phyloP scores from a whole-genome alignment of 2,888 invertebrate genomes.

The Habrosyne pyritoides region DNA sequence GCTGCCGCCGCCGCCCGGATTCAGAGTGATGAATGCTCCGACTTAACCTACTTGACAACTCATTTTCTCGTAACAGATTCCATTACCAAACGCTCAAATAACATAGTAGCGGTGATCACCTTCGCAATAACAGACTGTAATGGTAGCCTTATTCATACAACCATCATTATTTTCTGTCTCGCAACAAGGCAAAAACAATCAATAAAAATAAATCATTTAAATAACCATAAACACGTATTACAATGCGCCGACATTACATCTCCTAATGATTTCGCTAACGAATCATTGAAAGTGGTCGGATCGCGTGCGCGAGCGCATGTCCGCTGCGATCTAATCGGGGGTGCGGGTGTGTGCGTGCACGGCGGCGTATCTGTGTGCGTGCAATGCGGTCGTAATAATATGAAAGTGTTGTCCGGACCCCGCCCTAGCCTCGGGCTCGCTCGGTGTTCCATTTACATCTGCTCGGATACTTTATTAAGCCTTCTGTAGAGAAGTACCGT shows the following conservation, averaged over 20 bases:
- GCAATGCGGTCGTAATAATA: conserved; percentile 76
- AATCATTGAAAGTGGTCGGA: conserved; percentile 82
- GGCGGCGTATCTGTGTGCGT: conserved; percentile 52
- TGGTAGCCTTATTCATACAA: conserved; percentile 77
- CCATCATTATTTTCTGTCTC: conserved; percentile 83
- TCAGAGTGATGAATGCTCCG: conserved; percentile 66
- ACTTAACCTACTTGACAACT: conserved; percentile 75
- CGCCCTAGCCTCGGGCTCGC: conserved; percentile 80
- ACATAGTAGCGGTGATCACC: conserved; percentile 73
- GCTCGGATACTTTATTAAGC: conserved; percentile 79
- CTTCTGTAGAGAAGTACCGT: conserved; percentile 64
- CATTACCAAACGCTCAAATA: conserved; percentile 78
- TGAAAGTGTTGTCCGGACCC: conserved; percentile 82
- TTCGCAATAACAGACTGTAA: conserved; percentile 73
- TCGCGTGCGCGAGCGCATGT: conserved; percentile 74
- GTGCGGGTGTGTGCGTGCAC: conserved; percentile 44
- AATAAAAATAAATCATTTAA: conserved; percentile 84
- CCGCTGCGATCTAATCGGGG: conserved; percentile 55
- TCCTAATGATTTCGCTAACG: conserved; percentile 84
- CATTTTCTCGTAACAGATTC: conserved; percentile 78
- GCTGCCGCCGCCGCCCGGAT: conserved; percentile 33
- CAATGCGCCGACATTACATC: conserved; percentile 82
- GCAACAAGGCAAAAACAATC: conserved; percentile 83
- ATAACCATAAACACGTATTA: conserved; percentile 83
- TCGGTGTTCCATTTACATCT: conserved; percentile 80